Base-by-base conservation (phyloP, 2,888 invertebrate genomes). In the Gymnocheta viridis region DNA sequence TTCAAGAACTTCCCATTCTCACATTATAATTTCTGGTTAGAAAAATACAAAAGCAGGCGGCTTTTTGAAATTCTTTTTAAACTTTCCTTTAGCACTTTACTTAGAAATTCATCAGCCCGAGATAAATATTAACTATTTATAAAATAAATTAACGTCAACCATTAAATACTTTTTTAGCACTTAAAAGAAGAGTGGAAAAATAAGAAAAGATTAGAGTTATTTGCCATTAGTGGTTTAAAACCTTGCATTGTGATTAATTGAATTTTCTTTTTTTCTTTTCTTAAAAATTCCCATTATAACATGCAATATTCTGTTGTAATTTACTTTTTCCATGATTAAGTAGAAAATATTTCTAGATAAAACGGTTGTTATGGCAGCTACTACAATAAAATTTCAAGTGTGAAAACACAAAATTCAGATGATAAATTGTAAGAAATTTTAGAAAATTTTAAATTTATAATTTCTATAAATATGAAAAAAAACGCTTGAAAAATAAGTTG, bases 181-280 rank as follows among this genome's bases (percentile, higher is more conserved):
- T 60, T 27, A 4, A 29, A 17, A 44, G 35, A 5, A 62, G 22
- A 35, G 12, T 54, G 6, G 5, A 44, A 38, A 62, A n/a, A n/a
- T n/a, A n/a, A 38, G 14, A 38, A 38, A 24, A 69, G 35, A 38
- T 17, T 41, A 27, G 47, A 44, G 38, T 24, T 35, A 17, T 54
- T 62, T 32, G 24, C 35, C 51, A 32, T 76, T 66, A 62, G 44
- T 70, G 35, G 49, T 77, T 64, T 12, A 32, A 49, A 49, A 38
- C 58, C 60, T 67, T 60, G 72, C 67, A 47, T 66, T 82, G 72
- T 82, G 82, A 82, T 82, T 82, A 82, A 82, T 82, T 78, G 78
- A 82, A 73, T 78, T 73, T 76, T 78, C 54, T 78, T 44, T 62
- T 47, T 44, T 5, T 27, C 17, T 56, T 22, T 14, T n/a, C 29